Evolutionary conservation across 2,113 vertebrate genomes (phyloP).

Genomic region (Pungitius pungitius): DNA sequence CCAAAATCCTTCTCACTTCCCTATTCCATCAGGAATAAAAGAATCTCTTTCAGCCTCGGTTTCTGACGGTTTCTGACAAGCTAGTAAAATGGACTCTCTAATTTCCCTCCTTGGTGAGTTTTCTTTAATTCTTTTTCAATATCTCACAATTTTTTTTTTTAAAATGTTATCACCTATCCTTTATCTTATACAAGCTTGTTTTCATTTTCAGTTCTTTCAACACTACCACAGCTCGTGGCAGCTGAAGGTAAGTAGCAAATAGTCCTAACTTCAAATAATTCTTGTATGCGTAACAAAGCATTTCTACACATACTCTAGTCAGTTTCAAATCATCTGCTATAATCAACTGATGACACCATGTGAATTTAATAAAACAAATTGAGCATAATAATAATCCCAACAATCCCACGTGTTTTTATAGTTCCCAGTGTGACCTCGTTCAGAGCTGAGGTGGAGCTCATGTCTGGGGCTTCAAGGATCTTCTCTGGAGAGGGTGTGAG

Average conservation of each 20-base stretch:
- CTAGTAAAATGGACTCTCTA: conserved; percentile 50
- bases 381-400: not conserved
- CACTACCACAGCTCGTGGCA: conserved; percentile 18
- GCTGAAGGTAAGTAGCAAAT: conserved; percentile 31
- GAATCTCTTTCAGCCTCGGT: not conserved
- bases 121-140: not conserved
- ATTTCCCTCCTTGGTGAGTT: conserved; percentile 67
- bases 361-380: not conserved
- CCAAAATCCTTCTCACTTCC: conserved; percentile 62
- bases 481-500: conserved; percentile 63
- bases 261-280: not conserved
- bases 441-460: conserved; percentile 36
- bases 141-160: not conserved
- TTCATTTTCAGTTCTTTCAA: conserved; percentile 52
- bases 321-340: not conserved
- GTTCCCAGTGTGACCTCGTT: rapidly evolving
- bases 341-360: not conserved
- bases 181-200: not conserved
- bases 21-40: conserved; percentile 24
- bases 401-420: conserved; percentile 2
- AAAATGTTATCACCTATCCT: not conserved
- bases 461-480: conserved; percentile 19
- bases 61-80: not conserved
- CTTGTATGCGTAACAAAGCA: not conserved
- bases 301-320: not conserved